Conservation (phyloP, 2,113 vertebrate species). For the Scomber japonicus region DNA sequence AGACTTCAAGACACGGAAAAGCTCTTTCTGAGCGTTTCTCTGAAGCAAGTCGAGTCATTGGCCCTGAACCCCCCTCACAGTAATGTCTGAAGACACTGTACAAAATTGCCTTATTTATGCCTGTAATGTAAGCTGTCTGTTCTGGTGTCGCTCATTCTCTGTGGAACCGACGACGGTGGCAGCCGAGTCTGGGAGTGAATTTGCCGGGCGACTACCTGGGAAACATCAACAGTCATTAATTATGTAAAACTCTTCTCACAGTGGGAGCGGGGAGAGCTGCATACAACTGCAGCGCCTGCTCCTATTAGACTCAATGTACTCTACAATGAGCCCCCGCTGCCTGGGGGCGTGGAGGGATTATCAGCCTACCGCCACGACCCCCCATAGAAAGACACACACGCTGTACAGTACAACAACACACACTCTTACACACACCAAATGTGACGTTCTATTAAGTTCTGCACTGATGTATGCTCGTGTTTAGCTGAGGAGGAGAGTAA, state of each 20-base stretch:
- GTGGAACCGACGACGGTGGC: constrained; percentile 73
- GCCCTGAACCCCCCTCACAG: constrained; percentile 73
- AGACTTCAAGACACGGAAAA: constrained; percentile 77
- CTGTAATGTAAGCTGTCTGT: constrained; percentile 86
- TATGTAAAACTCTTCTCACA: constrained; percentile 86
- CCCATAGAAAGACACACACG: constrained; percentile 62
- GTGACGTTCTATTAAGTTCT: constrained; percentile 73
- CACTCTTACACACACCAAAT: constrained; percentile 27
- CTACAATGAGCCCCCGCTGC: constrained; percentile 81
- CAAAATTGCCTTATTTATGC: constrained; percentile 87
- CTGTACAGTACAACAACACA: constrained; percentile 30
- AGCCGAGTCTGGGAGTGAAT: constrained; percentile 82
- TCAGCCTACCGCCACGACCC: constrained; percentile 71
- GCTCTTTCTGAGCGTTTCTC: constrained; percentile 74
- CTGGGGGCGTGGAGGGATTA: constrained; percentile 76
- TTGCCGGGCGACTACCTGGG: constrained; percentile 86
- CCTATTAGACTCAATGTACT: constrained; percentile 83
- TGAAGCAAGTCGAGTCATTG: constrained; percentile 78
- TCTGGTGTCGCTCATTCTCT: constrained; percentile 80
- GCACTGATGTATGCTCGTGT: constrained; percentile 63
- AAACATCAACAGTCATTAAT: constrained; percentile 90
- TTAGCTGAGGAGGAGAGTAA: constrained; percentile 66
- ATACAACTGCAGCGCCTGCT: constrained; percentile 75
- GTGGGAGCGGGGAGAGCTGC: constrained; percentile 76
- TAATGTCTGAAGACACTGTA: constrained; percentile 86